Conservation (phyloP, 2,113 vertebrate genomes). For the Lichenostomus cassidix region DNA sequence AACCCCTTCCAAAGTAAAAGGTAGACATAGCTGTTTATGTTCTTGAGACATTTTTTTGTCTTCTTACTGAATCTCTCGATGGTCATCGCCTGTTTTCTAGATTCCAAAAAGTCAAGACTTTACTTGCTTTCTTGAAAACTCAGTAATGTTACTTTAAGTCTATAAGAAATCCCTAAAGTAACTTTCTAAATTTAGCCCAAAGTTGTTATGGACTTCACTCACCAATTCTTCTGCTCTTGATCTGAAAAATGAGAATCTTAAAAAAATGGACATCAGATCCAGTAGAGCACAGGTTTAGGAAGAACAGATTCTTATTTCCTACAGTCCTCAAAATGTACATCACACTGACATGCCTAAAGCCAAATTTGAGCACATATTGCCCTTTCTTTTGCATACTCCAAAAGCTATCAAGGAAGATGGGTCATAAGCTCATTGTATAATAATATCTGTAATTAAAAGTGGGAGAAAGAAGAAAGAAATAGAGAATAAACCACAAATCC, state of each 20-base stretch:
- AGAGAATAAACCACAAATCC: background rate
- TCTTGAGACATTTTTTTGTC: background rate
- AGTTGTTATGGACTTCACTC: background rate
- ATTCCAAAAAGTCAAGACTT: background rate
- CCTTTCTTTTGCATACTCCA: background rate
- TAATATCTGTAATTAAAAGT: background rate
- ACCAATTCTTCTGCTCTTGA: background rate
- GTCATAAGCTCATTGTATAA: background rate
- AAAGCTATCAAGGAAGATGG: background rate
- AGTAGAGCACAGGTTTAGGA: background rate
- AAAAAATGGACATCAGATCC: background rate
- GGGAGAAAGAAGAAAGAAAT: background rate
- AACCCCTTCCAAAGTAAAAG: background rate
- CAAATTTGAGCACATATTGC: background rate
- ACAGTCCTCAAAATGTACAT: background rate
- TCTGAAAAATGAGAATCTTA: background rate
- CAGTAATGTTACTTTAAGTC: background rate
- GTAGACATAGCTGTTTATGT: background rate
- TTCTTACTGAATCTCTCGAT: background rate
- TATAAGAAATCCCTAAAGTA: background rate
- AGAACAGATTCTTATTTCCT: background rate
- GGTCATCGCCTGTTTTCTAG: background rate
- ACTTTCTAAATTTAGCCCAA: background rate
- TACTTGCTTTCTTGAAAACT: background rate
- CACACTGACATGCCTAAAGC: background rate